phyloP scores from a whole-genome alignment of 2,888 invertebrate species.

The Caenorhabditis virilis region DNA sequence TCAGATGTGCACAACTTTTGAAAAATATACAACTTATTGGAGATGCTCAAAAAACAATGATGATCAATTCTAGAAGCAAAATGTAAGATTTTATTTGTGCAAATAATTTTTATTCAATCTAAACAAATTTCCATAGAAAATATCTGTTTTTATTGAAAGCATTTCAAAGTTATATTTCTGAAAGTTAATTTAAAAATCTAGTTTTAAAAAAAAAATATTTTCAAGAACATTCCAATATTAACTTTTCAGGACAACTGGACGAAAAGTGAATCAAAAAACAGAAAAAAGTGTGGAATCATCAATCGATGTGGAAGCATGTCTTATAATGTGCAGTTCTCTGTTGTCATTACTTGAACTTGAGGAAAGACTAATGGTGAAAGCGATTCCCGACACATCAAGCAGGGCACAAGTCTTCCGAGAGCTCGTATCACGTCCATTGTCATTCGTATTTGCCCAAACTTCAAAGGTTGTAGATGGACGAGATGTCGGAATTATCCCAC shows the following conservation, averaged over 20 bases:
- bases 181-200: no score
- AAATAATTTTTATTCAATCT: no score
- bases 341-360: conserved; percentile 42
- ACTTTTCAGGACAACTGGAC: conserved; percentile 1
- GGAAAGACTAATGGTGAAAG: conserved; percentile 42
- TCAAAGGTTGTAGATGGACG: conserved; percentile 38
- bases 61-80: conserved; percentile 14
- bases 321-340: conserved; percentile 38
- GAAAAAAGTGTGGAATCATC: conserved; percentile 23
- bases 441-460: conserved; percentile 35
- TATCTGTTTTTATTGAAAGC: no score
- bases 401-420: conserved; percentile 53
- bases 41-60: conserved; percentile 30
- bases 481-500: conserved; percentile 40
- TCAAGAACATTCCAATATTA: no score
- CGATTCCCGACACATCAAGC: conserved; percentile 47
- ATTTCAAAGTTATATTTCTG: no score
- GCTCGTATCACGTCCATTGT: conserved; percentile 42
- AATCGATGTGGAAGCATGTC: conserved; percentile 36
- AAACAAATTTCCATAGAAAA: no score
- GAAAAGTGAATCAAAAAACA: conserved; percentile 13
- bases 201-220: no score
- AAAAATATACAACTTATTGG: conserved; percentile 35
- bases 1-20: conserved; percentile 37
- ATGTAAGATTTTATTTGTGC: conserved; percentile 15